These are phyloP conservation scores for Varecia variegata DNA, from an alignment of 2,797 vertebrate species.

Conservation along the genomic window DNA sequence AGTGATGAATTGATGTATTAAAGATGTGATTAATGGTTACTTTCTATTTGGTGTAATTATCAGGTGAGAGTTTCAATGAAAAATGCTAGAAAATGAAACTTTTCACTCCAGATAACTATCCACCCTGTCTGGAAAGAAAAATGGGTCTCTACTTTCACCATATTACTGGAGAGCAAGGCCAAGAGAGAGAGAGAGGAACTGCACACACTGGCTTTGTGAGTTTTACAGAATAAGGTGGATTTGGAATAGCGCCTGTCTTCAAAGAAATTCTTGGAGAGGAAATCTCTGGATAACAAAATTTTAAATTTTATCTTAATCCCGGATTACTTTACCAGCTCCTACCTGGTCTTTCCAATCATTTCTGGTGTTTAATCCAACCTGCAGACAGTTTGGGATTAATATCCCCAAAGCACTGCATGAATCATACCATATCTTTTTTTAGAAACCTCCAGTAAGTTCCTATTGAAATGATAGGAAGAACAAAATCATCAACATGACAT, in stretches of 20 bases:
- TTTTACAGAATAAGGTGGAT: conserved; percentile 72
- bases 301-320: conserved; percentile 53
- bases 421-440: not conserved
- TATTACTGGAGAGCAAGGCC: conserved; percentile 79
- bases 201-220: conserved; percentile 52
- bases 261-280: conserved; percentile 70
- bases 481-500: not conserved
- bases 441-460: not conserved
- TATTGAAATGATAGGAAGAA: not conserved
- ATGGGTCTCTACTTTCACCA: conserved; percentile 80
- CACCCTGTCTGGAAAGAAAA: conserved; percentile 83
- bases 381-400: conserved; percentile 24
- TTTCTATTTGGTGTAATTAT: conserved; percentile 85
- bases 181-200: conserved; percentile 61
- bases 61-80: conserved; percentile 82
- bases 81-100: conserved; percentile 83
- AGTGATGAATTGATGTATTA: conserved; percentile 84
- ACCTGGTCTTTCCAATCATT: not conserved
- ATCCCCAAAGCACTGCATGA: not conserved
- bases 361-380: not conserved
- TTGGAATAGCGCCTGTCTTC: conserved; percentile 66
- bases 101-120: conserved; percentile 84
- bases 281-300: conserved; percentile 55
- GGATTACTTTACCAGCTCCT: conserved; percentile 15
- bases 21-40: conserved; percentile 84